Evolutionary conservation across 1,140 invertebrate genomes (phyloP), one percentile per base, ranked within the genome.

Genomic region (Diabrotica virgifera): DNA sequence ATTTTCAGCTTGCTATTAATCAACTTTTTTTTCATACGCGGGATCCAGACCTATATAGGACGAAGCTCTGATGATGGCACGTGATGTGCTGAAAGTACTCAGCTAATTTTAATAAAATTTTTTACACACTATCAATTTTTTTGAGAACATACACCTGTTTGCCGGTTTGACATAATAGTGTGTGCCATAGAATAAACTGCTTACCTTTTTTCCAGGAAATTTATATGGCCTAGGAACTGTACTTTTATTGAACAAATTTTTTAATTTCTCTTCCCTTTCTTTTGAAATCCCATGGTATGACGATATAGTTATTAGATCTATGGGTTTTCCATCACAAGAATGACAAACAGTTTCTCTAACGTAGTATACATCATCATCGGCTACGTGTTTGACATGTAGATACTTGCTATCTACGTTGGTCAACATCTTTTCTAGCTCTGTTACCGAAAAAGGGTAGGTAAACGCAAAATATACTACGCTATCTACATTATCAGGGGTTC

Each of bases 361-460:
- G 80, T 94, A 97, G 81, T 96, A 96, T 70, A 96, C 88, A 66
- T 89, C 87, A 72, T 92, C 87, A 59, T 73, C 70, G 7, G 65
- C 53, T 66, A 12, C 71, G 40, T 12, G 75, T 65, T 61, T 58
- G 9, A 80, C 52, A n/a, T 77, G 78, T 51, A 80, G 64, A 78
- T 86, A 86, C 74, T 83, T 85, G 50, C 79, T 74, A 77, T 92
- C 90, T 40, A 91, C 82, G 52, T 81, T 82, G 62, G 82, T 79
- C 11, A 92, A 76, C 72, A 87, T 84, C 64, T 87, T 86, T 80
- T 93, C 90, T 53, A 93, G 81, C 72, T 96, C 93, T 0, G 84
- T 82, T 74, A 94, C 96, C 0, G 92, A 90, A 81, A 89, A 96
- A 13, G 95, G 95, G 80, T 92, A 96, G 36, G 93, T 95, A 78